Base-by-base conservation (phyloP, 1,140 invertebrate genomes). In the Cherax quadricarinatus region DNA sequence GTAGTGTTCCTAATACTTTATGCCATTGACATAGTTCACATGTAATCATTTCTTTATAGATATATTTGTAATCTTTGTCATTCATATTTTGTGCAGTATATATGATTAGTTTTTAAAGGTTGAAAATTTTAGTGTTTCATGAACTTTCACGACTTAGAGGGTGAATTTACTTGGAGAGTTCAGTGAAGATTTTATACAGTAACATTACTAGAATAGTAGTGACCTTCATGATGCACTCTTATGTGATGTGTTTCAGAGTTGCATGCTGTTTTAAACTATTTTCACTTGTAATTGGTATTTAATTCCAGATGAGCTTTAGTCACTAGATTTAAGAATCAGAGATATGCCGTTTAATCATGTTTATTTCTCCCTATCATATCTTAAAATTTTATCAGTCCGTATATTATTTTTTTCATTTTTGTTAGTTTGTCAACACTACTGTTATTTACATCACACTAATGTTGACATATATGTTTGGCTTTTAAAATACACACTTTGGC, bases 241-340 rank as follows among this genome's bases (percentile, higher is more conserved):
- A 21, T n/a, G 10, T 75, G 70, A 51, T 51, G 21, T 75, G 10
- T 51, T 86, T 49, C 62, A 75, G 85, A 70, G 66, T 51, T 75
- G 41, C 66, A 86, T 75, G 66, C 41, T 86, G 30, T 75, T 49
- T 86, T 48, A n/a, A 48, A 75, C 66, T 86, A 41, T 51, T 41
- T 86, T 51, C 14, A 41, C 75, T n/a, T 86, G 62, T 86, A 30
- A 86, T 24, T 73, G 85, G 66, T 86, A 9, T 16, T 86, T 48
- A 86, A 86, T 75, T 86, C 85, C 85, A 86, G 85, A 86, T 62
- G 60, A 86, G 85, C 66, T 86, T 86, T 86, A 86, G 85, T 86
- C 85, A 86, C 62, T 86, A 86, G 49, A 51, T 51, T 75, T 86
- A 86, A 86, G 85, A 41, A 75, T 21, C 51, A 60, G 62, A 66